A percentile compares a stretch with the other conserved stretches of the same genome.
phyloP scores from a whole-genome alignment of 2,888 invertebrate genomes.

The Disparrhopalites patrizii region DNA sequence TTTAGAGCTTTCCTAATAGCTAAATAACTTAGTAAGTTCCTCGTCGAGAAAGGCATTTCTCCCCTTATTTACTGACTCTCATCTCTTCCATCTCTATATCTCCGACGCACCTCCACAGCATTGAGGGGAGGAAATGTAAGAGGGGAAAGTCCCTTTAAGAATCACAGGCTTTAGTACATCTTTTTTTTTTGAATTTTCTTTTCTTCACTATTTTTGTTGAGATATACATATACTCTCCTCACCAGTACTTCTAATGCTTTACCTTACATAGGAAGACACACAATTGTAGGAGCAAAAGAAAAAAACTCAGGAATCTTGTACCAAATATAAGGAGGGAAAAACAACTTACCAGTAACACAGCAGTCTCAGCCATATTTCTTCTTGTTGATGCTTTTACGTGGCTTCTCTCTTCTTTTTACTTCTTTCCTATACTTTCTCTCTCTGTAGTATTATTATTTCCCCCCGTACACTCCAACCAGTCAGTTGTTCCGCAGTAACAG shows the following conservation, averaged over 20 bases:
- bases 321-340: not conserved
- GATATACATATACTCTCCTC: not conserved
- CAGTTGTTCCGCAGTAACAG: too few relatives aligned
- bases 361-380: slow-evolving; percentile 23
- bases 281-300: not conserved
- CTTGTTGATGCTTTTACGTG: slow-evolving; percentile 20
- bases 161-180: too few relatives aligned
- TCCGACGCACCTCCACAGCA: too few relatives aligned
- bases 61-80: slow-evolving; percentile 15
- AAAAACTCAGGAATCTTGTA: not conserved
- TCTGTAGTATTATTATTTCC: not conserved
- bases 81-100: too few relatives aligned
- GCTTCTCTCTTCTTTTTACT: not conserved
- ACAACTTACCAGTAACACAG: slow-evolving; percentile 17
- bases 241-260: too few relatives aligned
- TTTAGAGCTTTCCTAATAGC: slow-evolving; percentile 23
- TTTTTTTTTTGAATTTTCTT: too few relatives aligned
- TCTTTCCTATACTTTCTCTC: not conserved
- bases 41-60: slow-evolving; percentile 10
- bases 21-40: slow-evolving; percentile 15
- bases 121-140: too few relatives aligned
- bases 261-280: too few relatives aligned
- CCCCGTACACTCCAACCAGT: too few relatives aligned
- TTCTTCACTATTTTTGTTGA: not conserved
- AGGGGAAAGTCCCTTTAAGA: too few relatives aligned